Conservation (phyloP, 2,797 vertebrate genomes). For the Choloepus didactylus region DNA sequence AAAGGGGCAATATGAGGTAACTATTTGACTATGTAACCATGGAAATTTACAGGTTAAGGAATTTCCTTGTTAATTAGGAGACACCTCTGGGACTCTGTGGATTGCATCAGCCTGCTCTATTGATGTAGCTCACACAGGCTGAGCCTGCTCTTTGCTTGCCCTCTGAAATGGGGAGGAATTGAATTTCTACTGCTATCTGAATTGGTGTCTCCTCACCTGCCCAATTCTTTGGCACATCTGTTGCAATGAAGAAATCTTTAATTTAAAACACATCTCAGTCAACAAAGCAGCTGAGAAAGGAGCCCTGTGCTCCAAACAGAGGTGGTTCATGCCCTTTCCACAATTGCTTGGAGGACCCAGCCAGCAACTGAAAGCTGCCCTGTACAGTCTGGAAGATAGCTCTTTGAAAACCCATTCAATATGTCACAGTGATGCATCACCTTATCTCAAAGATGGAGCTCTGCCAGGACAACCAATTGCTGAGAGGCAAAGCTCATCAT, state of each 20-base stretch:
- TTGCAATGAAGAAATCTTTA: not conserved
- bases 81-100: not conserved
- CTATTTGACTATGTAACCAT: not conserved
- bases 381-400: not conserved
- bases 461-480: constrained; percentile 33
- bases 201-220: not conserved
- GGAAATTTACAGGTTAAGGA: not conserved
- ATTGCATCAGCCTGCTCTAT: not conserved
- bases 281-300: not conserved
- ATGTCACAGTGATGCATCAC: constrained; percentile 35
- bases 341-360: not conserved
- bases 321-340: accelerated
- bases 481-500: constrained; percentile 45
- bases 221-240: not conserved
- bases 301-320: not conserved
- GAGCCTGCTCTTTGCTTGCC: not conserved
- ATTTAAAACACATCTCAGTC: not conserved
- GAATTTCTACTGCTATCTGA: not conserved
- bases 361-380: not conserved
- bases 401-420: not conserved
- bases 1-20: not conserved
- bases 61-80: not conserved
- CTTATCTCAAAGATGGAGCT: not conserved
- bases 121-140: not conserved
- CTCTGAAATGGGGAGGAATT: not conserved